Evolutionary conservation across 1,140 invertebrate genomes (phyloP), one percentile per base, ranked within the genome.

Genomic region (Contarinia nasturtii): DNA sequence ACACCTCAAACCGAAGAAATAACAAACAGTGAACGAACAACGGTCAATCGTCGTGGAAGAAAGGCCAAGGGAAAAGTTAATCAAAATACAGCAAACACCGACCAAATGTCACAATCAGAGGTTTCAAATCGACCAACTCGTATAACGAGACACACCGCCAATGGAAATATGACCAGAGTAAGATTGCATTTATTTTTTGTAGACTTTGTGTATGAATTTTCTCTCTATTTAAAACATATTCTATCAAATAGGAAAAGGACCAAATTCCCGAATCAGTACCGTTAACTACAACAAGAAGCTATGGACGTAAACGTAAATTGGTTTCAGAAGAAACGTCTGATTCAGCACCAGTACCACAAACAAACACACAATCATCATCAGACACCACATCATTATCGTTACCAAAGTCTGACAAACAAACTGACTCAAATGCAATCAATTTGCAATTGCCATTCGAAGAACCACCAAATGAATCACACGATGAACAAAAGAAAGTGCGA

Each of bases 221-320:
- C n/a, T n/a, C n/a, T 27, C 11, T 33, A 15, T 33, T 14, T n/a
- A 45, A 15, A 34, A 33, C n/a, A 7, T 33, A 22, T 15, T 33
- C 44, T 11, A 27, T 27, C 27, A 27, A 27, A 5, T 27, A 27
- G 27, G 27, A 27, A 27, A 27, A 27, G 27, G 27, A 27, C 27
- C 27, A 27, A 27, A 27, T 27, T 60, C 58, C 1, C 3, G 37
- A 40, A 12, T 14, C 37, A 40, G 17, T 14, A 5, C 37, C 37
- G 7, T 3, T n/a, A 7, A 12, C 40, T 2, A 7, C 53, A 12
- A 34, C 40, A 21, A 48, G 57, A n/a, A 62, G 58, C 42, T 63
- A 63, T 46, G 56, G 47, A 2, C 52, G 60, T 2, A 63, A 62
- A 40, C 56, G 60, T 2, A 63, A 63, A 48, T n/a, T 21, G 14